Conservation (phyloP, 2,797 vertebrate species). For the Melanotaenia nigrans region DNA sequence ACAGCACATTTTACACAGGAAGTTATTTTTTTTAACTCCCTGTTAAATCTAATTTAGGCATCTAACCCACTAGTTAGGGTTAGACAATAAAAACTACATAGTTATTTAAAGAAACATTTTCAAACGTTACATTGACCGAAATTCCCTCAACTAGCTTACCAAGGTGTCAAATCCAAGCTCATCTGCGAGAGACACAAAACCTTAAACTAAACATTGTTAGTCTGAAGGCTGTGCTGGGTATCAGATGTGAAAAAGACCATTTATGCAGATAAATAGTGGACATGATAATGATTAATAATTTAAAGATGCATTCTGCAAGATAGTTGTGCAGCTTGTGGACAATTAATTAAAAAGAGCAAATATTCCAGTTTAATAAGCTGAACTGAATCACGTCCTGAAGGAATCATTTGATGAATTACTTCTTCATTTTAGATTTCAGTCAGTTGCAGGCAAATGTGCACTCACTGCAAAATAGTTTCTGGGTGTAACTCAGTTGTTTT, state of each 20-base stretch:
- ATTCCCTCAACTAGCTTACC: no score
- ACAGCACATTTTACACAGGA: neutral
- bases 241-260: neutral
- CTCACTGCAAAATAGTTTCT: neutral
- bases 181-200: neutral
- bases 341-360: no score
- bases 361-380: neutral
- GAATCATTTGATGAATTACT: neutral
- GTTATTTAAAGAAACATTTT: neutral
- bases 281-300: neutral
- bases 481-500: constrained; percentile 6
- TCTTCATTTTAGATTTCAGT: neutral
- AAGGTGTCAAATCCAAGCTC: neutral
- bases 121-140: neutral
- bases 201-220: neutral
- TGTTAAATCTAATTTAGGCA: neutral
- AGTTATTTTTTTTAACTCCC: neutral
- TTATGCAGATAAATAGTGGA: neutral
- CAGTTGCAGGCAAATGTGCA: neutral
- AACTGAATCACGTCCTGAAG: neutral
- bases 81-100: neutral
- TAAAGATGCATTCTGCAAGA: no score
- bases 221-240: neutral
- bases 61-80: neutral
- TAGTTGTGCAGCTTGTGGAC: no score